Percentiles rank a stretch among this genome's conserved stretches.
These are phyloP conservation scores for Coleophora flavipennella DNA, from an alignment of 2,888 invertebrate species.

Conservation along the genomic window DNA sequence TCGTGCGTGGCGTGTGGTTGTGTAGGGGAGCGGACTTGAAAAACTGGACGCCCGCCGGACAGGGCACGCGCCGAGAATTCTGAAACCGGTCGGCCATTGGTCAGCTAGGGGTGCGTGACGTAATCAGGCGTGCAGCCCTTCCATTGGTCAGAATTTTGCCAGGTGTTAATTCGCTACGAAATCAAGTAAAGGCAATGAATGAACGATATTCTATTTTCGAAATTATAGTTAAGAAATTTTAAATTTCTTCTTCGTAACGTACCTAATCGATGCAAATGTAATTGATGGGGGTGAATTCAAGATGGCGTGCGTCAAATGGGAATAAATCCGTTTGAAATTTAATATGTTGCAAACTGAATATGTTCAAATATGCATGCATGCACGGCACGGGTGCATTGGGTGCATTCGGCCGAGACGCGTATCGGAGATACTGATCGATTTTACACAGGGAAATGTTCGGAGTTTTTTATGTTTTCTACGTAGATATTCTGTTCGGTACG, in stretches of 20 bases:
- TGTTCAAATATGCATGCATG: conserved; percentile 34
- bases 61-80: conserved; percentile 35
- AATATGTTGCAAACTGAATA: conserved; percentile 47
- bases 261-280: conserved; percentile 24
- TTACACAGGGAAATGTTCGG: conserved; percentile 10
- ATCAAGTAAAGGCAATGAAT: too few relatives aligned
- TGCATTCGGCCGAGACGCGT: conserved; percentile 21
- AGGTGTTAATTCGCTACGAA: conserved; percentile 42
- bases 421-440: conserved; percentile 23
- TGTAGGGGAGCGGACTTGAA: conserved; percentile 12
- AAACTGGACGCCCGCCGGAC: conserved; percentile 29
- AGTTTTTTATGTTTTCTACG: too few relatives aligned
- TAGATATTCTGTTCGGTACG: too few relatives aligned
- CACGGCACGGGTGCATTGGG: conserved; percentile 13
- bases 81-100: conserved; percentile 62
- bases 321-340: conserved; percentile 54
- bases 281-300: conserved; percentile 27
- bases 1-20: conserved; percentile 25
- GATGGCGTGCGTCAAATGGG: conserved; percentile 32
- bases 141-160: conserved; percentile 43
- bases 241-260: too few relatives aligned
- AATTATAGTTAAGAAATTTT: too few relatives aligned
- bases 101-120: conserved; percentile 32
- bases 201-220: too few relatives aligned
- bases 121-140: conserved; percentile 13